These are phyloP conservation scores for Recurvirostra avosetta DNA, from an alignment of 2,113 vertebrate species.

Conservation along the genomic window DNA sequence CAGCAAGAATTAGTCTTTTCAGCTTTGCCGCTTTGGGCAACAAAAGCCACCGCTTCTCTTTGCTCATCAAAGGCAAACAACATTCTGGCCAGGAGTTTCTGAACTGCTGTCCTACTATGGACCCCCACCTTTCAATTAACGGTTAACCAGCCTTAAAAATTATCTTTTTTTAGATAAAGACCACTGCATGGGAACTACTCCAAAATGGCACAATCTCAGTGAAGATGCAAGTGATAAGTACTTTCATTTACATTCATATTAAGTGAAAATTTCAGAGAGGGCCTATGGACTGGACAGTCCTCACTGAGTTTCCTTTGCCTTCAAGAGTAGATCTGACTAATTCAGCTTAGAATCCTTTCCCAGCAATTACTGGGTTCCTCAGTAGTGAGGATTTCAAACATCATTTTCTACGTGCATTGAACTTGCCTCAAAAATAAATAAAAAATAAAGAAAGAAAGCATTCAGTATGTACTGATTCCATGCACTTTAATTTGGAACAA, in stretches of 20 bases:
- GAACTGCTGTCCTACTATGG: neutral
- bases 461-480: neutral
- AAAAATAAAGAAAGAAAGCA: neutral
- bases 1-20: neutral
- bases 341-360: neutral
- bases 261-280: neutral
- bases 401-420: neutral
- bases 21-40: neutral
- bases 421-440: neutral
- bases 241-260: neutral
- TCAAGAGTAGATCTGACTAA: neutral
- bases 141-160: neutral
- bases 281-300: fast-evolving
- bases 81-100: neutral
- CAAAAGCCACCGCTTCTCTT: neutral
- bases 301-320: neutral
- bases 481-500: neutral
- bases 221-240: neutral
- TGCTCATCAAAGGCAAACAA: neutral
- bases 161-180: neutral
- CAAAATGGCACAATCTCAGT: neutral
- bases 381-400: neutral
- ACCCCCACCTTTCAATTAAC: neutral
- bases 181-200: neutral
- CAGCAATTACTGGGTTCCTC: neutral